Base-by-base conservation (phyloP, 64 coral and sea anemone genomes). In the Orbicella faveolata region DNA sequence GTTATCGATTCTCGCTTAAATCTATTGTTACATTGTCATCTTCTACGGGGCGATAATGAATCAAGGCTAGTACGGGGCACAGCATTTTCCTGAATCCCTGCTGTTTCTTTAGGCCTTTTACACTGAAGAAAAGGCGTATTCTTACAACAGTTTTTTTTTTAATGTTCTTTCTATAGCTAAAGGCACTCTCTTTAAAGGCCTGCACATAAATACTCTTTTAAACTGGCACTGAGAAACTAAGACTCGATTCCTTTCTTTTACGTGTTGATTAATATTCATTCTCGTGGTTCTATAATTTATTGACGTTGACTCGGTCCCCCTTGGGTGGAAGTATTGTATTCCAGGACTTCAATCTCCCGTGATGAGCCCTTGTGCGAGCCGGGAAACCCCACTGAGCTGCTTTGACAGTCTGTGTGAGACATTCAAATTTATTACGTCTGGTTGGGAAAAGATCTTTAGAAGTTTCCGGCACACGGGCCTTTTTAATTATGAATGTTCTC, bases 401-500 rank as follows among this genome's bases (percentile, higher is more conserved):
- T 73, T 48, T 85, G 82, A 85, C 82, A 52, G 15, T 3, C 36
- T 85, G 82, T 70, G 39, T 72, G 39, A 85, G 36, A 85, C 82
- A 85, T 72, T 85, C 37, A 85, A 72, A 85, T 73, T 85, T 26
- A 85, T 70, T 52, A 11, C 63, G 64, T 72, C 64, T 85, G 36
- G 34, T 72, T 51, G 36, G 25, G 65, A 85, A 44, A 83, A 13
- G 63, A 83, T 69, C 81, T 68, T 73, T 72, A 85, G 82, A 85
- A 70, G 82, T 85, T 85, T 85, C 82, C 82, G 82, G 82, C 64
- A 23, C 62, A 73, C 2, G 52, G 63, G 1, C 82, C 65, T 85
- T 85, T 84, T 51, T 85, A 72, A 85, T 54, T 85, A 72, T 85
- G 65, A 72, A 85, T 85, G 39, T 73, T 39, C 20, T 66, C 36